Conservation (phyloP, 2,113 vertebrate species). For the Oryzias javanicus region DNA sequence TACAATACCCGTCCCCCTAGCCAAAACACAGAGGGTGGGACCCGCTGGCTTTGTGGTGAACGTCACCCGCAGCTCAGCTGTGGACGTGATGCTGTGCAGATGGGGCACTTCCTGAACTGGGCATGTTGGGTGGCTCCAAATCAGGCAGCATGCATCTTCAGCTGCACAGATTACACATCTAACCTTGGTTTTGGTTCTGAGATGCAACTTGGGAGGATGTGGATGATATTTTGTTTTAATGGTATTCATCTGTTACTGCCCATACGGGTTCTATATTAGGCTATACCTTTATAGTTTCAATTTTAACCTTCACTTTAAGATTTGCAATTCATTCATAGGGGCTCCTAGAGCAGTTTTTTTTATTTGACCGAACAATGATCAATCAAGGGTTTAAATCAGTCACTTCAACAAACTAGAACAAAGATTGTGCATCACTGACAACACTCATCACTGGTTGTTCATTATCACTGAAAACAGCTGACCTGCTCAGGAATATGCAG, state of each 20-base stretch:
- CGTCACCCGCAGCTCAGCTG: conserved; percentile 26
- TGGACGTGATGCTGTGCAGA: conserved; percentile 41
- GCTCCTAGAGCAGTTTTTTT: neutral
- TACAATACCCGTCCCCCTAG: conserved; percentile 57
- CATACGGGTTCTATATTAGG: no score
- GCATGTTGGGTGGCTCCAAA: neutral
- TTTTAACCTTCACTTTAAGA: no score
- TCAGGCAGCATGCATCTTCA: conserved; percentile 1
- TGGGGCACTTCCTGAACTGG: conserved; percentile 8
- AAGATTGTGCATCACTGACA: no score
- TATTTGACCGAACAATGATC: neutral
- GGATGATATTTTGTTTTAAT: neutral
- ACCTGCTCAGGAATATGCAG: no score
- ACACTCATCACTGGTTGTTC: no score
- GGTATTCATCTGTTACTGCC: no score
- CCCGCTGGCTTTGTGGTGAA: conserved; percentile 38
- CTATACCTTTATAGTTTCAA: no score
- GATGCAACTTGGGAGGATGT: conserved; percentile 25
- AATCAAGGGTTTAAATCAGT: no score
- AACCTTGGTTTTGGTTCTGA: conserved; percentile 9
- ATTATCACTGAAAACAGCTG: no score
- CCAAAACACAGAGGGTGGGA: conserved; percentile 71
- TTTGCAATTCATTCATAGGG: neutral
- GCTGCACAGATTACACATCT: conserved; percentile 9
- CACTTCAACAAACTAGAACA: no score